Base-by-base conservation (phyloP, 35 echinoderm and acorn worm genomes). In the Holothuria glaberrima region DNA sequence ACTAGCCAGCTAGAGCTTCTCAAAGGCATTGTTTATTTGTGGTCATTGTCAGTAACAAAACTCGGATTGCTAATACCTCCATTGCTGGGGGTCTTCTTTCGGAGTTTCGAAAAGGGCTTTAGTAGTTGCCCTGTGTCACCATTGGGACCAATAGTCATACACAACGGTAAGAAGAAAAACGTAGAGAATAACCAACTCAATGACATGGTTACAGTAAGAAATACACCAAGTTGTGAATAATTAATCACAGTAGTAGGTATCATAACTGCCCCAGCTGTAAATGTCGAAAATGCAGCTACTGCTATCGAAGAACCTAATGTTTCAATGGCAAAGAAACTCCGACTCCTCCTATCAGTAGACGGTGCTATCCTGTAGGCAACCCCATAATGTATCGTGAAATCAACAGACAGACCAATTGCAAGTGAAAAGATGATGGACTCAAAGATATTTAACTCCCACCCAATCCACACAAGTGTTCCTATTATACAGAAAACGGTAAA, bases 361-460 rank as follows among this genome's bases (percentile, higher is more conserved):
- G 93, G 90, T 7, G 93, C 93, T 25, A 95, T 24, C 19, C 82
- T 88, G 54, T 98, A 98, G 10, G 96, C 93, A 30, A 98, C 93
- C 26, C 96, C 93, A 29, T 92, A 94, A 78, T 98, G 96, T 6
- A 98, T 86, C 0, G 96, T 98, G 62, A 94, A 98, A 75, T 98
- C 96, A 26, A 98, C 88, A 4, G 96, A 94, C 6, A 98, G 25
- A 60, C 96, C 96, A 3, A 98, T 91, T 17, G 96, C 90, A 36
- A 98, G 64, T 14, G 96, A 80, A 17, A 98, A 90, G 16, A 90
- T 90, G 22, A 88, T 63, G 22, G 93, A 98, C 62, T 98, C 96
- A 35, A 93, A 90, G 48, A 98, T 88, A 30, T 98, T 94, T 29
- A 98, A 60, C 34, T 94, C 79, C 96, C 96, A 98, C 27, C 93